phyloP scores from a whole-genome alignment of 2,888 invertebrate species.

The Nebria salina region DNA sequence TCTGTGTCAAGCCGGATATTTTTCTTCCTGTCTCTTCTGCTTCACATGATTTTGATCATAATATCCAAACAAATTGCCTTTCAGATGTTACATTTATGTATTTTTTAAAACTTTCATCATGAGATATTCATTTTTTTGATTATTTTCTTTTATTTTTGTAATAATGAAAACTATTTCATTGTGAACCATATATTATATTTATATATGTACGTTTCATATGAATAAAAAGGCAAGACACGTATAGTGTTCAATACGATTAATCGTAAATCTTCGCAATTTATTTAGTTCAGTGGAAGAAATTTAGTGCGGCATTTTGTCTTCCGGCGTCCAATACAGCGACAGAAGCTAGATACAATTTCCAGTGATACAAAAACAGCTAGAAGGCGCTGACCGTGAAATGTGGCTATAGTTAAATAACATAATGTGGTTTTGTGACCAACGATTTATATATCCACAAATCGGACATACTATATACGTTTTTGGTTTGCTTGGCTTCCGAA shows the following conservation, averaged over 20 bases:
- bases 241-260: background rate
- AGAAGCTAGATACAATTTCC: background rate
- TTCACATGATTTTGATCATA: too few species aligned
- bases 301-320: constrained; percentile 5
- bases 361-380: background rate
- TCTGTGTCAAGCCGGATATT: too few species aligned
- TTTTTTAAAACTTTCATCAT: too few species aligned
- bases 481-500: background rate
- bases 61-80: too few species aligned
- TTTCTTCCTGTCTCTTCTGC: too few species aligned
- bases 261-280: constrained; percentile 16
- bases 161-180: too few species aligned
- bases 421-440: constrained; percentile 19
- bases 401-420: constrained; percentile 6
- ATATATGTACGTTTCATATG: too few species aligned
- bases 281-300: background rate
- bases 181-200: too few species aligned
- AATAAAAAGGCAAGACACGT: background rate
- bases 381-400: background rate
- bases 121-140: too few species aligned
- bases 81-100: too few species aligned
- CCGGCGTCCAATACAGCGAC: constrained; percentile 2
- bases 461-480: background rate
- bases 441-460: constrained; percentile 7
- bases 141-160: too few species aligned